phyloP scores from a whole-genome alignment of 1,140 invertebrate species.

The Apis laboriosa region DNA sequence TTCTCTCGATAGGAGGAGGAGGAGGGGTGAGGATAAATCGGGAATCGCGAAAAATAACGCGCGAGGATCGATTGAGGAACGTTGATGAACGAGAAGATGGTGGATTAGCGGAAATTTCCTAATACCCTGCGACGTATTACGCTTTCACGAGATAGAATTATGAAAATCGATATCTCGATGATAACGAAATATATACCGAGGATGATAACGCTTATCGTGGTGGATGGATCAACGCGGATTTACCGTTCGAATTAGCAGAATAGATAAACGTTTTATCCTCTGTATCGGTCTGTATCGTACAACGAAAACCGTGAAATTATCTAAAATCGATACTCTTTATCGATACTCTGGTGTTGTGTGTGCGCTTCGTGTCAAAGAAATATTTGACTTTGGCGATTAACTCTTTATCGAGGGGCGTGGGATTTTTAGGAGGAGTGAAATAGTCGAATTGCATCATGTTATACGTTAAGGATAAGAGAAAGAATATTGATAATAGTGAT shows the following conservation, averaged over 20 bases:
- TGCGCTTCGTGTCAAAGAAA: no score
- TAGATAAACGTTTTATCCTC: background rate
- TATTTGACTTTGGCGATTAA: no score
- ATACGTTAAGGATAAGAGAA: no score
- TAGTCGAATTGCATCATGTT: no score
- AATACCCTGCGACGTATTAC: background rate
- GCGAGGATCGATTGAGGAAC: no score
- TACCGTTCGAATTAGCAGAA: background rate
- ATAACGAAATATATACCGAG: background rate
- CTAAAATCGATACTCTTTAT: no score
- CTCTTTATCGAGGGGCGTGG: no score
- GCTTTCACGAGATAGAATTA: background rate
- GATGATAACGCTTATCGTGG: slow-evolving; percentile 4
- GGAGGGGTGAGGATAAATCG: slow-evolving; percentile 4
- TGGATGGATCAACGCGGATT: background rate
- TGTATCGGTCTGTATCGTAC: background rate
- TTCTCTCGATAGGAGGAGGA: background rate
- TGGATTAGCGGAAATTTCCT: slow-evolving; percentile 27
- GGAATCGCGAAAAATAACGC: background rate
- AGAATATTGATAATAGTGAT: no score
- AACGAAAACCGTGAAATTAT: background rate
- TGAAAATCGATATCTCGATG: slow-evolving; percentile 6
- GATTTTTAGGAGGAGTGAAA: no score
- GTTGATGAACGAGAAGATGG: background rate
- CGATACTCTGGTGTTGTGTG: no score